Base-by-base conservation (phyloP, 53 echinoderm and acorn worm species). In the Glandiceps talaboti region DNA sequence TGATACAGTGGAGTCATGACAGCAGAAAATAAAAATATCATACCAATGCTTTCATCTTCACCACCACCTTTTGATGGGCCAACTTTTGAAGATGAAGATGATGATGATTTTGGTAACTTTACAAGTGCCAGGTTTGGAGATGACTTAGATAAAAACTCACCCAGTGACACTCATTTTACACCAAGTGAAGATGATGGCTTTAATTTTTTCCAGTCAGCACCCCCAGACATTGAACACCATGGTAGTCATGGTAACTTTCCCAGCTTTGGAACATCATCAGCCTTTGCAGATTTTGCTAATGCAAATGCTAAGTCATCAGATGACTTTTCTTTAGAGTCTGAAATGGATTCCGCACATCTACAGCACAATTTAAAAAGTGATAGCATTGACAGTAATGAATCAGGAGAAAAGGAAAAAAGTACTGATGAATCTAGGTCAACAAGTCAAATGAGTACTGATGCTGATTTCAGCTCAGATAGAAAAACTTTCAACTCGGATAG, bases 41-140 rank as follows among this genome's bases (percentile, higher is more conserved):
- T 95, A 28, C 96, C 96, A 0, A 95, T 95, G 86, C 92, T 95
- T 30, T 90, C 96, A 26, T 86, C 96, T 27, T 88, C 96, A 32
- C 96, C 96, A 26, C 96, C 96, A 72, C 96, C 96, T 1, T 87
- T 95, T 77, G 96, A 92, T 90, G 96, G 88, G 32, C 85, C 89
- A 1, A 86, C 85, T 72, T 45, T 45, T 45, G 64, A 45, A 12
- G 92, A 92, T 76, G 92, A 92, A 1, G 96, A 95, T 27, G 96
- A 95, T 14, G 96, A 92, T 75, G 96, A 95, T 75, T 95, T 95
- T 87, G 92, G 92, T 26, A 83, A 85, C 64, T 95, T 92, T 79
- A 88, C 96, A 28, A 86, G 86, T 29, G 89, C 88, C 74, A 83
- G 88, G 32, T 87, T 87, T 79, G 86, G 85, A 26, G 27, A 73